phyloP scores from a whole-genome alignment of 2,113 vertebrate genomes.

The Baryphthengus martii region DNA sequence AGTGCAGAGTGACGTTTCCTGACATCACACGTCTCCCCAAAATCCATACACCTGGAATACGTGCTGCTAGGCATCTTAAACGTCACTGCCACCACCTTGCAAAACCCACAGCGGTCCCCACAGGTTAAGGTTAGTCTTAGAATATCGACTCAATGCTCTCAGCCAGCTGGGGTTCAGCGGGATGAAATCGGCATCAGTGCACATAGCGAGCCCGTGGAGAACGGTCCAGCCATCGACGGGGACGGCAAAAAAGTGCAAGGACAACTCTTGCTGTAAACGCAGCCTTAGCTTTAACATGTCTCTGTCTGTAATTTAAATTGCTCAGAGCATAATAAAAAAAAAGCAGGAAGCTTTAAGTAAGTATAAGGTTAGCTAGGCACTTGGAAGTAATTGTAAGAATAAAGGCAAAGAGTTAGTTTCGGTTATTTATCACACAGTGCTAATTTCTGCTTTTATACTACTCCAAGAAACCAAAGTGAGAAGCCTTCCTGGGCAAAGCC shows the following conservation, averaged over 20 bases:
- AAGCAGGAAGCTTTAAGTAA: background rate
- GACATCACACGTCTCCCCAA: background rate
- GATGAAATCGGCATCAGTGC: background rate
- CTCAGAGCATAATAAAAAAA: too few relatives aligned
- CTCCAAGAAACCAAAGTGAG: background rate
- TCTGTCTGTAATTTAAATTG: background rate
- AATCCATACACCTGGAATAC: background rate
- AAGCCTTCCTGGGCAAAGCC: background rate
- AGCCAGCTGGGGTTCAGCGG: background rate
- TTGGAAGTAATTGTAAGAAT: background rate
- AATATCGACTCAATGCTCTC: background rate
- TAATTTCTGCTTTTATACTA: background rate
- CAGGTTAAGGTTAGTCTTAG: rapidly evolving
- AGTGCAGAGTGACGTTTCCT: background rate
- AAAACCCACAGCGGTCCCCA: background rate
- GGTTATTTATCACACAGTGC: background rate
- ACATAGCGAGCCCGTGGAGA: rapidly evolving
- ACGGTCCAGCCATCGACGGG: background rate
- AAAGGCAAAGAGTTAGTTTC: background rate
- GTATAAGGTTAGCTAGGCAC: background rate
- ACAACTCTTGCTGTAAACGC: background rate
- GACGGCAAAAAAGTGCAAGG: background rate
- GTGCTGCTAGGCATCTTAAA: background rate
- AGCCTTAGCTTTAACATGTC: background rate
- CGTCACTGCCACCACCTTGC: background rate